Conservation (phyloP, 2,113 vertebrate genomes). For the Cyanistes caeruleus region DNA sequence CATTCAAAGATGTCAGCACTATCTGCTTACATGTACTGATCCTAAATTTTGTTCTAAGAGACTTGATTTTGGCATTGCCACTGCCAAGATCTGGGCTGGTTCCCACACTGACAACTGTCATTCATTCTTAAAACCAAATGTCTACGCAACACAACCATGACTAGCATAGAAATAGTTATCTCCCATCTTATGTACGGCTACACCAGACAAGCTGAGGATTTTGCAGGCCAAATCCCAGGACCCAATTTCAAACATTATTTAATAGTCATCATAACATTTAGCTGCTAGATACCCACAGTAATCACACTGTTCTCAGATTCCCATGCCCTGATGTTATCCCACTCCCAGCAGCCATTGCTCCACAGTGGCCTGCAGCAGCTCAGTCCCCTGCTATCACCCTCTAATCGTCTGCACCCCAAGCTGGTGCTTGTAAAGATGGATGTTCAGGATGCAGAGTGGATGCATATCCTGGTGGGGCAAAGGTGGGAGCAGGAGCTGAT, state of each 20-base stretch:
- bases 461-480: fast-evolving
- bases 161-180: neutral
- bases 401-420: fast-evolving
- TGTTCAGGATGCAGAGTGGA: fast-evolving
- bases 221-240: neutral
- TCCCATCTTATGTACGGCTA: neutral
- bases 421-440: neutral
- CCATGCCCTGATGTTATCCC: too few relatives aligned
- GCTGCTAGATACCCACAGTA: neutral
- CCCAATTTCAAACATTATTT: neutral
- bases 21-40: neutral
- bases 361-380: fast-evolving
- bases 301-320: neutral
- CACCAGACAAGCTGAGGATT: neutral
- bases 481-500: neutral
- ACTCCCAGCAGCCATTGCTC: fast-evolving
- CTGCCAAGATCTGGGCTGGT: neutral
- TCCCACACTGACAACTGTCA: neutral
- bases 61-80: neutral
- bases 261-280: neutral
- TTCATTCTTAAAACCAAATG: neutral
- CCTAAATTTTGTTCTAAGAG: neutral
- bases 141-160: neutral
- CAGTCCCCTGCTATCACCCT: neutral
- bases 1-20: neutral